A percentile compares a stretch with the other conserved stretches of the same genome.
These are phyloP conservation scores for Idris sp. DNA, from an alignment of 1,140 invertebrate genomes.

Conservation along the genomic window DNA sequence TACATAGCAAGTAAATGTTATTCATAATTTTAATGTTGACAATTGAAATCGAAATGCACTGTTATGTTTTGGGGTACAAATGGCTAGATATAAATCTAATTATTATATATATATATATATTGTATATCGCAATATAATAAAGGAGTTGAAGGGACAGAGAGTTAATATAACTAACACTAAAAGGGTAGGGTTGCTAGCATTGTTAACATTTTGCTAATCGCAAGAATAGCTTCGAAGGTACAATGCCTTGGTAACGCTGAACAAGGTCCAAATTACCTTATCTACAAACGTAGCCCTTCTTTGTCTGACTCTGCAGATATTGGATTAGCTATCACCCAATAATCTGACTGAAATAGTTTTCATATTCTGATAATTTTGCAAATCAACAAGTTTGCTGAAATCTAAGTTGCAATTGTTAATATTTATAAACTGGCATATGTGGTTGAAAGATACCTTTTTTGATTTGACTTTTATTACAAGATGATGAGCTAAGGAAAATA, in stretches of 20 bases:
- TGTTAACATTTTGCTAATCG: slow-evolving; percentile 64
- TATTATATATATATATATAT: no score
- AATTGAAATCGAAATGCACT: no score
- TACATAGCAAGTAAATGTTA: no score
- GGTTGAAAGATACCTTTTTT: no score
- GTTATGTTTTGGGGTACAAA: no score
- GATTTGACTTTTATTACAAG: no score
- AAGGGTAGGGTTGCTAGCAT: slow-evolving; percentile 58
- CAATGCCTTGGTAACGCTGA: slow-evolving; percentile 69
- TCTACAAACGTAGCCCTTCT: slow-evolving; percentile 69
- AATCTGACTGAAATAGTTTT: slow-evolving; percentile 13
- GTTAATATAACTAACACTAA: slow-evolving; percentile 19
- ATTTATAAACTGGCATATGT: no score
- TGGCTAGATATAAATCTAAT: no score
- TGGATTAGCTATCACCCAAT: slow-evolving; percentile 29
- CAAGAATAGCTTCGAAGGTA: slow-evolving; percentile 53
- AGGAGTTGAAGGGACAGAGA: no score
- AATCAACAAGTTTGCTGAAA: not conserved
- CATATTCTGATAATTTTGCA: slow-evolving; percentile 10
- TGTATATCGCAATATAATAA: no score
- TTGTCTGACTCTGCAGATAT: slow-evolving; percentile 44
- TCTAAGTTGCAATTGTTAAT: no score
- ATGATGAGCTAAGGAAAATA: slow-evolving; percentile 34
- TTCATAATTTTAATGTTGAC: no score
- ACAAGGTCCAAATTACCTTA: slow-evolving; percentile 73